Conservation (phyloP, 2,888 invertebrate species). For the Leptopilina drosophilae region DNA sequence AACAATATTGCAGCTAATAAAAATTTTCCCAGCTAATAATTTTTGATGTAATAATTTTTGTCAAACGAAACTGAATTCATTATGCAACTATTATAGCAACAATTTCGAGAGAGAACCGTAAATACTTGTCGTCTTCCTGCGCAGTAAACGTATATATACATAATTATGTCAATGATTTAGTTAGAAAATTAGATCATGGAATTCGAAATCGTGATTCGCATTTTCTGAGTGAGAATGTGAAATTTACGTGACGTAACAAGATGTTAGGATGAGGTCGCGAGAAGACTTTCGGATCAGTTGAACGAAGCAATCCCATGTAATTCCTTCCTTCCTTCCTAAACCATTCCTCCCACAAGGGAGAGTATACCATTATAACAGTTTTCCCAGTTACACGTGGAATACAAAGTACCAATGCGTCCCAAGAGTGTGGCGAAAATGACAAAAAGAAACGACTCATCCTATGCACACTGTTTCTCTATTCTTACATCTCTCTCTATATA, state of each 20-base stretch:
- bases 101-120: background rate
- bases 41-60: too few relatives aligned
- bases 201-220: slow-evolving; percentile 45
- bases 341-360: slow-evolving; percentile 61
- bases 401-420: slow-evolving; percentile 68
- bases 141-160: background rate
- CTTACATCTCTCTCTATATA: too few relatives aligned
- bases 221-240: slow-evolving; percentile 45
- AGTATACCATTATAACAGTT: slow-evolving; percentile 71
- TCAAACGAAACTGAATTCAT: too few relatives aligned
- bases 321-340: slow-evolving; percentile 46
- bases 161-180: slow-evolving; percentile 14
- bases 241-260: slow-evolving; percentile 51
- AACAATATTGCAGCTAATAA: too few relatives aligned
- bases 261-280: slow-evolving; percentile 32
- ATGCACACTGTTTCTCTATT: too few relatives aligned
- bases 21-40: too few relatives aligned
- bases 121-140: background rate
- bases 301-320: slow-evolving; percentile 52
- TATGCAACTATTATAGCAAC: too few relatives aligned
- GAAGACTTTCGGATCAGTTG: slow-evolving; percentile 43
- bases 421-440: slow-evolving; percentile 46
- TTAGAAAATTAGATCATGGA: slow-evolving; percentile 8
- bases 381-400: slow-evolving; percentile 69
- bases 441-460: slow-evolving; percentile 13